Evolutionary conservation across 2,113 vertebrate genomes (phyloP), one percentile per base, ranked within the genome.

Genomic region (Scytalopus superciliaris): DNA sequence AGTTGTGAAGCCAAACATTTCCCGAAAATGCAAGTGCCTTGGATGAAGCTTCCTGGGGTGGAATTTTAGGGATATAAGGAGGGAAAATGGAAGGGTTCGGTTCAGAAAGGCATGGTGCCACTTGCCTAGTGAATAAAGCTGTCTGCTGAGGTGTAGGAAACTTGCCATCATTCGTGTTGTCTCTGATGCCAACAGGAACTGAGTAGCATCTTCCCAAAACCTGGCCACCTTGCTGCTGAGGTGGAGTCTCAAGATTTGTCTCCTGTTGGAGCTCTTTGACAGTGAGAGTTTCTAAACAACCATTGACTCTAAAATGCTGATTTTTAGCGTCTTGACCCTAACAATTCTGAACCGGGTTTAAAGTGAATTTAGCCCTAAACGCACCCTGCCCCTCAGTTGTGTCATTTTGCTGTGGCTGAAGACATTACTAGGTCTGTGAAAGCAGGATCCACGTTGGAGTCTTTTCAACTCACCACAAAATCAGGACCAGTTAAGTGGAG

Each of bases 11-110:
- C 31, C 85, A 90, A 40, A 42, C 3, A 27, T 73, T 90, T 94
- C 66, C 84, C 74, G 83, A 69, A 92, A 90, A 84, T 63, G 72
- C 27, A 86, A 86, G 84, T 67, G 5, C 11, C 24, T 70, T 50
- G 7, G 4, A 5, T 22, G 30, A 50, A 69, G 19, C 33, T 90
- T 70, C 3, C 47, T 73, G 35, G 52, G 85, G 77, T 74, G 24
- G 30, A 25, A 33, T 77, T 84, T 74, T 42, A 70, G 64, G 50
- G 33, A 8, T 66, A 13, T 9, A 39, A 68, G 42, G 27, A 45
- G 14, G 33, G 35, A 52, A 87, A 59, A 80, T 18, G 1, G 22
- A 42, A 79, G n/a, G 3, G 14, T 53, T 67, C 1, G 4, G 45
- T 18, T 88, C 27, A 84, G 79, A 74, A 68, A 53, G 57, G n/a